Evolutionary conservation across 2,113 vertebrate genomes (phyloP), one percentile per base, ranked within the genome.

Genomic region (Toxotes chatareus): DNA sequence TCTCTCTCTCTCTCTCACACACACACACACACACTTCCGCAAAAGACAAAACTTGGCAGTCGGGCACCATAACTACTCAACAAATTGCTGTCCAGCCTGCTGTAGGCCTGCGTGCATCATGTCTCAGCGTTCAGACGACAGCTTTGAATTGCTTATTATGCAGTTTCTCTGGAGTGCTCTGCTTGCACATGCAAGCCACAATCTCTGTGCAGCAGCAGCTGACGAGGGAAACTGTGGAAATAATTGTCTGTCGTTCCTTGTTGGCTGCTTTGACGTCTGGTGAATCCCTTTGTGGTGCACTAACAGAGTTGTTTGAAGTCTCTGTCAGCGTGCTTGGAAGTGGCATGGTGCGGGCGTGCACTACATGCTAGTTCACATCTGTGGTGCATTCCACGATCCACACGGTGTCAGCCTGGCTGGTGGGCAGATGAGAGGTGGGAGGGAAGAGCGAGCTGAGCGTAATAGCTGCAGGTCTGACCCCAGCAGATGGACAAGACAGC

Each of bases 171-270:
- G 38, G 86, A 92, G 89, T 76, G 88, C 83, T 73, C 83, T 73
- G 86, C 87, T 89, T 87, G 89, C 87, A 92, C 87, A 86, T 85
- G 88, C 90, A 80, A 64, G 82, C 90, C 75, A n/a, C 86, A 87
- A 80, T 90, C 88, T 89, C 86, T 14, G 65, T 60, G 66, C 75
- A 78, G 90, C 89, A 83, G 86, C 84, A 78, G 90, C 92, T 89
- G 92, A 91, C 80, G 76, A 65, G 85, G 86, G 87, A 76, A 89
- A 88, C 77, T 75, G 82, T 76, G 86, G 88, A 83, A 91, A 92
- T 93, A 92, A 92, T 91, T 90, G 88, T 92, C 83, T 91, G 85
- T 91, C 89, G 55, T 61, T 91, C 79, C 89, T 93, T 44, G 88
- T 92, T 90, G 91, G 87, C 88, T 67, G 84, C 86, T 79, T 75